Evolutionary conservation across 2,797 vertebrate species (phyloP), one percentile per base, ranked within the genome.

Genomic region (Poecile montanus): DNA sequence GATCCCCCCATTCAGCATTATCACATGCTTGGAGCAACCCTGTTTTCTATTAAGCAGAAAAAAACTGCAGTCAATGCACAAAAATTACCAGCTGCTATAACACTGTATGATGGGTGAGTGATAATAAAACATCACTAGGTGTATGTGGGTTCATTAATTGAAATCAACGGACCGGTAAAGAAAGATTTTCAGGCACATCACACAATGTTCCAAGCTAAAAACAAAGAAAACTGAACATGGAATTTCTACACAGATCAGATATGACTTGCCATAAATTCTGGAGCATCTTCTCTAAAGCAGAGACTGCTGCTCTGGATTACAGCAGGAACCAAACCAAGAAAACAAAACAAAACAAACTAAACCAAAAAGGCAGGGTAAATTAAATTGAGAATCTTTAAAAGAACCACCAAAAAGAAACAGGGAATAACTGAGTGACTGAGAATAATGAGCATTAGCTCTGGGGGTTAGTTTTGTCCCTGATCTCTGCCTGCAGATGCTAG

Each of bases 21-120:
- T 94, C 96, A 95, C 95, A 95, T 6, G 56, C 61, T 96, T 77
- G 36, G 56, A 95, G 90, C 26, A 19, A 82, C 93, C 95, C 81
- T 89, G 86, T 80, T 95, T 92, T 94, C 95, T 82, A 93, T 82
- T 89, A 92, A 87, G 86, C 88, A 96, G 93, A 88, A 96, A 89
- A 89, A 81, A 45, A 34, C 54, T 82, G 71, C 92, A 95, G 81
- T 60, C 79, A 88, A 60, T 77, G 93, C 91, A 88, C 82, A 95
- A 93, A 93, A 94, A 92, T 81, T 84, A 95, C 78, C 93, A 94
- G 88, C n/a, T 81, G 93, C 67, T 75, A 74, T 66, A 91, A 89
- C 45, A 65, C 81, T 75, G 80, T 63, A 16, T 32, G 70, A 81
- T 62, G 44, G 83, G 82, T 85, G 70, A 92, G 51, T 16, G 83